Conservation (phyloP, 2,797 vertebrate genomes). For the Apogon hyalosoma region DNA sequence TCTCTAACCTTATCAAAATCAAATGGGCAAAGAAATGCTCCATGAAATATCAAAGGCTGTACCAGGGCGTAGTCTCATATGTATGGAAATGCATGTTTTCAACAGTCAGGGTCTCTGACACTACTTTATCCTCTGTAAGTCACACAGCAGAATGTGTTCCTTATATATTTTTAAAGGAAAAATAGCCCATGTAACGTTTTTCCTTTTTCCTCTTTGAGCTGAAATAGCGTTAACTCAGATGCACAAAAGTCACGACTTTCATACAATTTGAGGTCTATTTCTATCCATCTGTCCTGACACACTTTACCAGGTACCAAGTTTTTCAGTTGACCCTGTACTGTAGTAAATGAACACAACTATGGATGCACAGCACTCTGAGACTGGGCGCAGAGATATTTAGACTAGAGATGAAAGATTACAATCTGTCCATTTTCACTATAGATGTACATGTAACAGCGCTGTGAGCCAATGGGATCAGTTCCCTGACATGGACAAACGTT, state of each 20-base stretch:
- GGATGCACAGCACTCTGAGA: too few species aligned
- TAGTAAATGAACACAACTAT: too few species aligned
- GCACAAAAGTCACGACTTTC: neutral
- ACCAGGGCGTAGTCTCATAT: constrained; percentile 65
- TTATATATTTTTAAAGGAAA: constrained; percentile 5
- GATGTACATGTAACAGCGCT: too few species aligned
- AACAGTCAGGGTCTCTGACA: constrained; percentile 35
- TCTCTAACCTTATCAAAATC: constrained; percentile 73
- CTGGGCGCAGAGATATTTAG: too few species aligned
- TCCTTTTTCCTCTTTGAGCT: neutral
- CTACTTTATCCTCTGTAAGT: constrained; percentile 11
- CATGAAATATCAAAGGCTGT: constrained; percentile 66
- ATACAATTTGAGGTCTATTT: neutral
- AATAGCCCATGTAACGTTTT: neutral
- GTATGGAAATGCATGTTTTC: constrained; percentile 70
- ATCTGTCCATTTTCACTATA: too few species aligned
- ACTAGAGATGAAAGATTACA: too few species aligned
- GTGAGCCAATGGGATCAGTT: too few species aligned
- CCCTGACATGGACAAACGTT: too few species aligned
- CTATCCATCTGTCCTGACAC: too few species aligned
- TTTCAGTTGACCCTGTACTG: too few species aligned
- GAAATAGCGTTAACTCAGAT: neutral
- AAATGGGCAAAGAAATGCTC: constrained; percentile 61
- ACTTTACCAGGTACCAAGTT: too few species aligned
- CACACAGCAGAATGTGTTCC: neutral